These are phyloP conservation scores for Apteryx mantelli DNA, from an alignment of 2,113 vertebrate species.

Conservation along the genomic window DNA sequence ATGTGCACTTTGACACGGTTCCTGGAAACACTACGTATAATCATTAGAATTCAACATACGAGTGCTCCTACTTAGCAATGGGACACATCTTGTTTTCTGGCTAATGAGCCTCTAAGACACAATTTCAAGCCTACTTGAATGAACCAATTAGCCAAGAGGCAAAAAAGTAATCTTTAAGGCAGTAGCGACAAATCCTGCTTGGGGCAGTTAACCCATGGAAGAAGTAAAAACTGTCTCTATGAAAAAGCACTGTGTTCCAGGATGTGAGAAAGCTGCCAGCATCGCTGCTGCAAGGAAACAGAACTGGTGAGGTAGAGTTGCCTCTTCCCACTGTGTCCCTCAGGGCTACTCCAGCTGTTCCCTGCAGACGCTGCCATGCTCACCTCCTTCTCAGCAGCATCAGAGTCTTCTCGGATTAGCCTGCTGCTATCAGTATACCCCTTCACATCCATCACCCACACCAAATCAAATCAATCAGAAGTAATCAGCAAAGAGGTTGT, in stretches of 20 bases:
- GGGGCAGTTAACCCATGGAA: background rate
- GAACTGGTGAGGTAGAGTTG: fast-evolving
- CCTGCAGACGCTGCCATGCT: fast-evolving
- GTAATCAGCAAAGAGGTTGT: background rate
- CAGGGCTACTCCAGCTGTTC: background rate
- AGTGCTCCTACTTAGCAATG: background rate
- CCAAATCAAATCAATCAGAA: background rate
- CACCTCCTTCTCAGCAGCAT: background rate
- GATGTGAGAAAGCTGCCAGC: background rate
- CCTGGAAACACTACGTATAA: background rate
- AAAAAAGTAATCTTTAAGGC: background rate
- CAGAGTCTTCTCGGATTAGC: background rate
- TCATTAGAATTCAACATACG: background rate
- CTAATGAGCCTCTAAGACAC: background rate
- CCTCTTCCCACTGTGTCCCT: background rate
- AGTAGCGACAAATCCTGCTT: background rate
- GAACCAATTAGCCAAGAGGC: background rate
- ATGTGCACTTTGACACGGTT: background rate
- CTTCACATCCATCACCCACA: background rate
- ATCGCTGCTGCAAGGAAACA: background rate
- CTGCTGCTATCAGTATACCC: background rate
- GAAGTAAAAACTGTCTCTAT: conserved; percentile 30
- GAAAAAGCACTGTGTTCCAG: background rate
- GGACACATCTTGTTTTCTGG: background rate
- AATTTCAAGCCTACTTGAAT: background rate